Evolutionary conservation across 1,140 invertebrate genomes (phyloP).

Genomic region (Caenorhabditis briggsae): DNA sequence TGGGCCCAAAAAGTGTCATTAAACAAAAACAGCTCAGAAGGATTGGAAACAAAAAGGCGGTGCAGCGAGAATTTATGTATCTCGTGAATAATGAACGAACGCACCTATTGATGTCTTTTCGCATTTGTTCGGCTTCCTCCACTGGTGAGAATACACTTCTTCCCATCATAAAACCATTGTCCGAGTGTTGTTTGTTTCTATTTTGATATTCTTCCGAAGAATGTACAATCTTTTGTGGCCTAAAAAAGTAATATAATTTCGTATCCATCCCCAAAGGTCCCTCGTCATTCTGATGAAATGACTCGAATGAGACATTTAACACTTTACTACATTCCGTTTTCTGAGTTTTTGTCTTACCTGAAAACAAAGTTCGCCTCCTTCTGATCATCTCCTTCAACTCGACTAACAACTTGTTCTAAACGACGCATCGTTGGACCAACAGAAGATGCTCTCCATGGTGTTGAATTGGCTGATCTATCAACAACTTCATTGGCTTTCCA

Average conservation of each 20-base stretch:
- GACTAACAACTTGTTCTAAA: slow-evolving; percentile 60
- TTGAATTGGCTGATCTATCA: slow-evolving; percentile 49
- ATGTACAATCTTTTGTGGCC: slow-evolving; percentile 36
- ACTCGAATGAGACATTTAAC: neutral
- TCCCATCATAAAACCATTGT: slow-evolving; percentile 62
- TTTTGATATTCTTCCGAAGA: slow-evolving; percentile 38
- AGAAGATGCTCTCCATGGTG: slow-evolving; percentile 41
- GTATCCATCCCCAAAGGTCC: neutral
- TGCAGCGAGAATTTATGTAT: neutral
- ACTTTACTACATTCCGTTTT: slow-evolving; percentile 8
- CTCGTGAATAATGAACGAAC: slow-evolving; percentile 30
- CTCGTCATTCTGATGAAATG: slow-evolving; percentile 11
- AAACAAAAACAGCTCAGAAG: neutral
- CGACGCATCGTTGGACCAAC: slow-evolving; percentile 61
- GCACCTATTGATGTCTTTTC: slow-evolving; percentile 58
- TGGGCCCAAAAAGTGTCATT: neutral
- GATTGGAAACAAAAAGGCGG: neutral
- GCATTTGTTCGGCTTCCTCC: slow-evolving; percentile 65
- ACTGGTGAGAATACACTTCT: slow-evolving; percentile 63
- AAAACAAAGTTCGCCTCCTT: slow-evolving; percentile 66
- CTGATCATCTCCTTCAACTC: slow-evolving; percentile 60
- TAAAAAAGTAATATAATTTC: neutral
- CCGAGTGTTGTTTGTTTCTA: slow-evolving; percentile 19
- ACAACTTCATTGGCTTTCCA: slow-evolving; percentile 57
- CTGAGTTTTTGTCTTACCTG: slow-evolving; percentile 34